A percentile compares a stretch with the other conserved stretches of the same genome.
Evolutionary conservation across 1,140 invertebrate genomes (phyloP).

Genomic region (Drosophila micromelanica): DNA sequence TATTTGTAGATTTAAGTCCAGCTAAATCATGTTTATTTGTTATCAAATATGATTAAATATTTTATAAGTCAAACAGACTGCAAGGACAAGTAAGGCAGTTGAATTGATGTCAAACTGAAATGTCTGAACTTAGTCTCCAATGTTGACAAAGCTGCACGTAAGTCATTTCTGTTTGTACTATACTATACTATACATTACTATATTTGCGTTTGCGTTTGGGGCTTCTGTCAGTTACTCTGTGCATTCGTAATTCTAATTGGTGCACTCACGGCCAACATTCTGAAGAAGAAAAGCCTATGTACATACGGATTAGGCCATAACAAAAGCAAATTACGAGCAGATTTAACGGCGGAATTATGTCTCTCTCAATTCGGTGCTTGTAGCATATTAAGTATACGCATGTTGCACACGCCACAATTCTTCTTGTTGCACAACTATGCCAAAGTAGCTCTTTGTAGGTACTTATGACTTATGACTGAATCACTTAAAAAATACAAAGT

Average conservation of each 20-base stretch:
- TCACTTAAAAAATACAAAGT: not conserved
- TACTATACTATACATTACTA: too few relatives aligned
- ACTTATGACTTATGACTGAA: not conserved
- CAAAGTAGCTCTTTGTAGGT: not conserved
- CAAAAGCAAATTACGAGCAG: conserved; percentile 58
- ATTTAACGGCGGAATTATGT: conserved; percentile 53
- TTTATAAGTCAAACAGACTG: not conserved
- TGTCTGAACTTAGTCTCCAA: not conserved
- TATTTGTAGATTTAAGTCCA: not conserved
- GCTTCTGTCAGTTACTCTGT: conserved; percentile 46
- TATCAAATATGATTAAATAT: too few relatives aligned
- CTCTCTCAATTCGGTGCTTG: not conserved
- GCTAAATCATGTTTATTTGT: too few relatives aligned
- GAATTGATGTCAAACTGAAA: not conserved
- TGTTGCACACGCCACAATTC: not conserved
- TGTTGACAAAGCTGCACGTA: conserved; percentile 29
- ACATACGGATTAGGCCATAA: conserved; percentile 53
- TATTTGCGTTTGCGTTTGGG: conserved; percentile 37
- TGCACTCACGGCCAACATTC: not conserved
- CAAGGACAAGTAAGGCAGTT: not conserved
- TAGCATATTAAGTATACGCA: conserved; percentile 59
- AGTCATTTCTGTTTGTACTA: conserved; percentile 13
- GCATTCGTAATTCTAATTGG: conserved; percentile 43
- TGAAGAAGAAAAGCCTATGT: conserved; percentile 3
- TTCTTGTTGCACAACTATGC: too few relatives aligned